Evolutionary conservation across 1,140 invertebrate species (phyloP).

Genomic region (Caerostris darwini): DNA sequence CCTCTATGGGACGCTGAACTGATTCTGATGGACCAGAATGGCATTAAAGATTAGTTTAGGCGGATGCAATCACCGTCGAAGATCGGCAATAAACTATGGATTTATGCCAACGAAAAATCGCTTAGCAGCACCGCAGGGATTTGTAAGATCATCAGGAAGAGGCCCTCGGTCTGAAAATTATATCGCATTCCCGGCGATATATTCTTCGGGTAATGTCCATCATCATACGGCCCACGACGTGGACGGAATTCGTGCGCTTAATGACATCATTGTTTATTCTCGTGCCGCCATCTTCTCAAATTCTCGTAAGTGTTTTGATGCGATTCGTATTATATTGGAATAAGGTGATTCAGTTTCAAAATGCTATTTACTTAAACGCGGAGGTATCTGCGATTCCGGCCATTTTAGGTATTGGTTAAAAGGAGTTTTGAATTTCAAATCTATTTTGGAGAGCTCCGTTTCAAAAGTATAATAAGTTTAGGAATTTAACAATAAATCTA

Average conservation of each 20-base stretch:
- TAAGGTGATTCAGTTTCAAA: too few species aligned
- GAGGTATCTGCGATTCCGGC: too few species aligned
- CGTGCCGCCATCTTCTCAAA: constrained; percentile 4
- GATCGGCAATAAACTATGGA: constrained; percentile 75
- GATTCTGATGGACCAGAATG: constrained; percentile 74
- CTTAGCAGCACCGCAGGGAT: constrained; percentile 34
- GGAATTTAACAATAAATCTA: too few species aligned
- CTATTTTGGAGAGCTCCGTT: too few species aligned
- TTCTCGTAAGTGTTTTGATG: background rate
- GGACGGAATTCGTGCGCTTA: background rate
- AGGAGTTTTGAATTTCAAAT: too few species aligned
- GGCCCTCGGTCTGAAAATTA: constrained; percentile 57
- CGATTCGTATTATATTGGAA: background rate
- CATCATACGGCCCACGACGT: background rate
- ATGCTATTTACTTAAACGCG: too few species aligned
- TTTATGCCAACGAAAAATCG: constrained; percentile 77
- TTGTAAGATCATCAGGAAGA: constrained; percentile 56
- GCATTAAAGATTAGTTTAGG: constrained; percentile 77
- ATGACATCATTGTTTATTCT: constrained; percentile 12
- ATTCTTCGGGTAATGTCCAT: constrained; percentile 55
- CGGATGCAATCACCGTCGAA: constrained; percentile 68
- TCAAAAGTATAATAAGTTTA: too few species aligned
- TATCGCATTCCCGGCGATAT: constrained; percentile 24
- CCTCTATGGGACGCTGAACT: constrained; percentile 66
- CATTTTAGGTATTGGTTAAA: too few species aligned